These are phyloP conservation scores for Coracias cyanogaster DNA, from an alignment of 2,797 vertebrate genomes.

Conservation along the genomic window DNA sequence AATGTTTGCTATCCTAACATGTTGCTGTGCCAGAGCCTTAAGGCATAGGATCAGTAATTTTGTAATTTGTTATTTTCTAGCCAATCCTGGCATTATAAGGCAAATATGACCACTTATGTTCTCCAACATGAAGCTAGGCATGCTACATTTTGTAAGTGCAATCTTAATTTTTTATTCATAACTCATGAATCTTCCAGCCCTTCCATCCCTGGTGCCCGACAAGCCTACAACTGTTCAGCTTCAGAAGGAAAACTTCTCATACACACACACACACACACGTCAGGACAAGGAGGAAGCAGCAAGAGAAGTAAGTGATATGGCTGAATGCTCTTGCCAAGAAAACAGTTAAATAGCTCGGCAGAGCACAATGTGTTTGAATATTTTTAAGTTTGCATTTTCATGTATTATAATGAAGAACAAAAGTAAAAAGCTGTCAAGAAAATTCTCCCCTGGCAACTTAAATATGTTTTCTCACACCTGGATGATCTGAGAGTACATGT, in stretches of 20 bases:
- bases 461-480: background rate
- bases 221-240: background rate
- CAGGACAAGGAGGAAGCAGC: background rate
- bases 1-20: background rate
- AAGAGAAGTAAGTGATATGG: background rate
- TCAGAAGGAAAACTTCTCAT: background rate
- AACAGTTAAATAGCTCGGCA: background rate
- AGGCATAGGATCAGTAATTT: background rate
- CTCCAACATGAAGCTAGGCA: background rate
- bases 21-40: background rate
- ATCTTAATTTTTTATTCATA: background rate
- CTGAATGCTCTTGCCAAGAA: background rate
- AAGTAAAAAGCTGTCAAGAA: conserved; percentile 43
- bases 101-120: background rate
- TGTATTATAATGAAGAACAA: conserved; percentile 1
- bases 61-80: background rate
- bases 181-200: background rate
- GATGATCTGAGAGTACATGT: background rate
- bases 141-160: background rate
- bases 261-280: background rate
- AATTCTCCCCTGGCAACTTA: conserved; percentile 20
- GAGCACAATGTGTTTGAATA: background rate
- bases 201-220: background rate
- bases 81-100: background rate
- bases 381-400: conserved; percentile 9